These are phyloP conservation scores for Nudaria mundana DNA, from an alignment of 2,888 invertebrate genomes.

Conservation along the genomic window DNA sequence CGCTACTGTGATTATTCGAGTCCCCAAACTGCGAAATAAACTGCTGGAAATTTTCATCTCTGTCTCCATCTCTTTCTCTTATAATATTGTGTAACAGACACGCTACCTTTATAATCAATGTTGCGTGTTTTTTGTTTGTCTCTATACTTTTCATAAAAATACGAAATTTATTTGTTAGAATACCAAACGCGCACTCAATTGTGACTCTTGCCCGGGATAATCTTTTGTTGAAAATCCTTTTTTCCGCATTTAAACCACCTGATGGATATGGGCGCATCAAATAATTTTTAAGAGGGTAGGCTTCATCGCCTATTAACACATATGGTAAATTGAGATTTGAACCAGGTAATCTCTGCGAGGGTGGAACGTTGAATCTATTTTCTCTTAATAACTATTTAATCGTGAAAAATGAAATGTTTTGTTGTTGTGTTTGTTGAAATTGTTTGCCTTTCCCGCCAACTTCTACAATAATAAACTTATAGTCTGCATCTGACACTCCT, in stretches of 20 bases:
- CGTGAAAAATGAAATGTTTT: constrained; percentile 26
- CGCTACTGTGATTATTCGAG: background rate
- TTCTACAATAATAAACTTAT: constrained; percentile 15
- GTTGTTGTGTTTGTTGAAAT: constrained; percentile 26
- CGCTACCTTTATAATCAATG: constrained; percentile 15
- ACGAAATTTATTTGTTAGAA: constrained; percentile 16
- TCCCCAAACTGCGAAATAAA: background rate
- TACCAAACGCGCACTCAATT: constrained; percentile 21
- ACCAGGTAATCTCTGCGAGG: constrained; percentile 10
- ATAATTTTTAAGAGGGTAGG: constrained; percentile 21
- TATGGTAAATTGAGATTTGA: constrained; percentile 17
- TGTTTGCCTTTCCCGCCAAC: constrained; percentile 23
- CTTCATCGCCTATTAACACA: constrained; percentile 21
- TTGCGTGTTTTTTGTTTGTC: constrained; percentile 23
- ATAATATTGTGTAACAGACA: constrained; percentile 17
- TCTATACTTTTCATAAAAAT: constrained; percentile 20
- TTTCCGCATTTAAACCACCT: background rate
- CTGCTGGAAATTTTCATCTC: constrained; percentile 7
- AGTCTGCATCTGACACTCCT: constrained; percentile 23
- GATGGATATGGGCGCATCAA: constrained; percentile 17
- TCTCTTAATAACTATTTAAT: constrained; percentile 16
- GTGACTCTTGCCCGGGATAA: constrained; percentile 8
- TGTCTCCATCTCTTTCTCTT: constrained; percentile 17
- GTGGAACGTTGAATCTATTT: constrained; percentile 4
- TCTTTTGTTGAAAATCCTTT: constrained; percentile 14